phyloP scores from a whole-genome alignment of 2,113 vertebrate species.

The Anguilla rostrata region DNA sequence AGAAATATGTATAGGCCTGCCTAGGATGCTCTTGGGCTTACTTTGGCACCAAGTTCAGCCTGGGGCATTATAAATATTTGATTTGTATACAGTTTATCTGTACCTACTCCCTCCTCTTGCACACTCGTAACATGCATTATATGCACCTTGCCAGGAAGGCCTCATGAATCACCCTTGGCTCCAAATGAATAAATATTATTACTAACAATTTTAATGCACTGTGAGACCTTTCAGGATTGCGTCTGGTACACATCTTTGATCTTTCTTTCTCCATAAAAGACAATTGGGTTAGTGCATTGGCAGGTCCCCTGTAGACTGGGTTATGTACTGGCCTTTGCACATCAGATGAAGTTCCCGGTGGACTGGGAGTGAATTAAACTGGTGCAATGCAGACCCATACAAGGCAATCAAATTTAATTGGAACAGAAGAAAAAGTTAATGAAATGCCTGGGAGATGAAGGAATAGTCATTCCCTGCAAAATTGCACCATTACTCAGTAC shows the following conservation, averaged over 20 bases:
- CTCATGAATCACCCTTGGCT: too few species aligned
- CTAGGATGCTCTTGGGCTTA: too few species aligned
- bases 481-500: neutral
- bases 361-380: slow-evolving; percentile 10
- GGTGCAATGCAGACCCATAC: neutral
- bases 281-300: neutral
- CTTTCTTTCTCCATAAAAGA: neutral
- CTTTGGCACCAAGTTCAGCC: too few species aligned
- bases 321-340: neutral
- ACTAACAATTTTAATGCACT: too few species aligned
- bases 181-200: too few species aligned
- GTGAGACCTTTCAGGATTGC: neutral
- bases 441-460: neutral
- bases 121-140: too few species aligned
- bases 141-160: too few species aligned
- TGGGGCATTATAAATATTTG: too few species aligned
- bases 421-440: slow-evolving; percentile 10
- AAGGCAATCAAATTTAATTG: slow-evolving; percentile 20
- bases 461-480: neutral
- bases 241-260: neutral
- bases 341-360: neutral
- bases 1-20: too few species aligned
- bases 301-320: neutral
- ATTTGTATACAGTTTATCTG: too few species aligned
- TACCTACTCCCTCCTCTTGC: too few species aligned